These are phyloP conservation scores for Hypselothyrea guttata DNA, from an alignment of 2,888 invertebrate species.

Conservation along the genomic window DNA sequence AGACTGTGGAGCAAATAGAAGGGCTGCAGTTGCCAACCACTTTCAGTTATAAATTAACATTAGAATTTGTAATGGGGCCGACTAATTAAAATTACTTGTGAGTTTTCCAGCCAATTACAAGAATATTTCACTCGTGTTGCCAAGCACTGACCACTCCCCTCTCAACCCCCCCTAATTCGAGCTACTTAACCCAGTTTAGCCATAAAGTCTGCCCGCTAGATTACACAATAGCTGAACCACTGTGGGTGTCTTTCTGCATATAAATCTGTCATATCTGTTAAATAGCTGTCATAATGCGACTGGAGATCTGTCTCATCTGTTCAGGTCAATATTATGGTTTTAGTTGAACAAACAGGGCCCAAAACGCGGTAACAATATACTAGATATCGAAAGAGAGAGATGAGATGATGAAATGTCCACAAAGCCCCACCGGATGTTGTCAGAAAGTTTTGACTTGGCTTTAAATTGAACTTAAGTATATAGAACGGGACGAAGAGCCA, in stretches of 20 bases:
- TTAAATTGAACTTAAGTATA: slow-evolving; percentile 39
- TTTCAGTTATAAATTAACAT: slow-evolving; percentile 76
- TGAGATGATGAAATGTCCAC: slow-evolving; percentile 69
- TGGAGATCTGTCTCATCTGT: slow-evolving; percentile 30
- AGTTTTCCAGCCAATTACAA: slow-evolving; percentile 66
- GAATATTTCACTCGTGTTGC: background rate
- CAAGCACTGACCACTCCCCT: too few relatives aligned
- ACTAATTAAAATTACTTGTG: slow-evolving; percentile 69
- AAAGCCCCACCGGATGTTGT: slow-evolving; percentile 48
- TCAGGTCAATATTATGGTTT: slow-evolving; percentile 68
- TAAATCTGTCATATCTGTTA: slow-evolving; percentile 6
- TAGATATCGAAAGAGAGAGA: slow-evolving; percentile 21
- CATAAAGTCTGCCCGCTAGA: slow-evolving; percentile 19
- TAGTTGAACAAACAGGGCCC: slow-evolving; percentile 48
- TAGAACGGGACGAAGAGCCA: too few relatives aligned
- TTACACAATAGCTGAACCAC: slow-evolving; percentile 22
- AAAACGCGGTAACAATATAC: slow-evolving; percentile 5
- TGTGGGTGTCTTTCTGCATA: background rate
- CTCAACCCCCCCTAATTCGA: too few relatives aligned
- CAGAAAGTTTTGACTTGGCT: slow-evolving; percentile 47
- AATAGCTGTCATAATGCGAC: too few relatives aligned
- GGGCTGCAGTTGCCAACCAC: slow-evolving; percentile 58
- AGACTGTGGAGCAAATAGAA: slow-evolving; percentile 47
- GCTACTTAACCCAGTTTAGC: too few relatives aligned
- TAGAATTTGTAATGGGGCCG: slow-evolving; percentile 72